Evolutionary conservation across 92 coral and sea anemone genomes (phyloP), one percentile per base, ranked within the genome.

Genomic region (Palythoa grandis): DNA sequence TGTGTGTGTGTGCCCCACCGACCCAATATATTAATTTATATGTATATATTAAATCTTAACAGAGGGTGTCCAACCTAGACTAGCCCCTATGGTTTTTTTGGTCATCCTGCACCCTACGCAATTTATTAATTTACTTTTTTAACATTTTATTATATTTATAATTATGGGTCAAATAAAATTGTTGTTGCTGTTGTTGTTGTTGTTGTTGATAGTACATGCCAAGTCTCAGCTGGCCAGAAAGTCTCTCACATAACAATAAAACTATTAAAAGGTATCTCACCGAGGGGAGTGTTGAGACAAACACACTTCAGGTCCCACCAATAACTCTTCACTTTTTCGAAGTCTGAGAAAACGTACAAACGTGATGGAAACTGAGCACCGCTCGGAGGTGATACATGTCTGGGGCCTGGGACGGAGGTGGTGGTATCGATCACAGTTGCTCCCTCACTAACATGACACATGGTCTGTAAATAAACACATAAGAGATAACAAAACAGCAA

Each of bases 271-370:
- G 19, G 25, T 43, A 13, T 54, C 87, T 86, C 52, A 93, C 96
- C 96, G 50, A 95, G 84, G 17, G 93, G 95, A 19, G 98, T 96
- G 24, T 92, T 88, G 39, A 96, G 92, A 54, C 93, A 88, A 52
- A 96, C 88, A 65, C 86, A 91, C 77, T 91, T 89, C 12, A 94
- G 78, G 47, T 91, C 94, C 72, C 73, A 80, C 98, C 98, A 96
- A 83, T 92, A 96, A 16, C 74, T 72, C 86, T 89, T 87, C 29
- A 96, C 92, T 80, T 87, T 94, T 11, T 79, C 88, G 53, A 90
- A 79, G 50, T 84, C 78, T 3, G 91, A 65, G 73, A 96, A 96
- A 52, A 91, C 70, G 76, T 88, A 90, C 66, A 72, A 52, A n/a
- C 83, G 88, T 52, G 83, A 73, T 5, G 83, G 86, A 82, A 94